A percentile compares a stretch with the other conserved stretches of the same genome.
phyloP scores from a whole-genome alignment of 2,797 vertebrate species.

The Chromobotia macracanthus region DNA sequence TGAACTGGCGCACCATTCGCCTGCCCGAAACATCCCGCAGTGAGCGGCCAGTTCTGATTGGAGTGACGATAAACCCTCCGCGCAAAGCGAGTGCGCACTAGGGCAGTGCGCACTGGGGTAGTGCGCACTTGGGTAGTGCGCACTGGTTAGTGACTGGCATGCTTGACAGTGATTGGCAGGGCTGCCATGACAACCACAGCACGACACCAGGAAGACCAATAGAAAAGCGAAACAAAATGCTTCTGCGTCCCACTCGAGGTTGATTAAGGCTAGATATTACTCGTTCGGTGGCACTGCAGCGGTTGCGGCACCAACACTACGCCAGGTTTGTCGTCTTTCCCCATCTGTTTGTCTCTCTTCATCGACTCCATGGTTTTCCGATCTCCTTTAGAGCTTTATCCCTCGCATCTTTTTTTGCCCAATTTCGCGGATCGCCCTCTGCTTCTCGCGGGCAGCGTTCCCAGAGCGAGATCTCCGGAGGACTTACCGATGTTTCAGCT shows the following conservation, averaged over 20 bases:
- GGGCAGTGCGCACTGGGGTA: constrained; percentile 80
- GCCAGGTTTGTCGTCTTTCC: constrained; percentile 55
- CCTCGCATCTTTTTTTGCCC: constrained; percentile 90
- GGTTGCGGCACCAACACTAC: constrained; percentile 75
- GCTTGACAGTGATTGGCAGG: constrained; percentile 91
- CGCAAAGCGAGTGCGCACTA: constrained; percentile 75
- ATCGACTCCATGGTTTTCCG: constrained; percentile 94
- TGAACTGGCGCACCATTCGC: constrained; percentile 71
- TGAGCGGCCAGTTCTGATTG: constrained; percentile 56
- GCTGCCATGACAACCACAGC: constrained; percentile 86
- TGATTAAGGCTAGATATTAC: constrained; percentile 87
- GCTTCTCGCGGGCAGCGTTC: constrained; percentile 77
- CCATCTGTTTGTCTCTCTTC: constrained; percentile 68
- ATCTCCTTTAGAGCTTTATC: constrained; percentile 90
- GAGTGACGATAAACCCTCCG: constrained; percentile 56
- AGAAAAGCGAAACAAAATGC: constrained; percentile 91
- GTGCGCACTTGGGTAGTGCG: constrained; percentile 81
- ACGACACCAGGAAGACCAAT: constrained; percentile 88
- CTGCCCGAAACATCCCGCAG: constrained; percentile 64
- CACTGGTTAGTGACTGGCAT: constrained; percentile 84
- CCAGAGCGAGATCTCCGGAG: constrained; percentile 85
- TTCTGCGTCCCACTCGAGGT: constrained; percentile 83
- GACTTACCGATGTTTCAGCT: constrained; percentile 85
- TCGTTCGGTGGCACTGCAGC: constrained; percentile 81
- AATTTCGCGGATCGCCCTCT: constrained; percentile 87